Conservation (phyloP, 2,113 vertebrate genomes). For the Drymodes brunneopygia region DNA sequence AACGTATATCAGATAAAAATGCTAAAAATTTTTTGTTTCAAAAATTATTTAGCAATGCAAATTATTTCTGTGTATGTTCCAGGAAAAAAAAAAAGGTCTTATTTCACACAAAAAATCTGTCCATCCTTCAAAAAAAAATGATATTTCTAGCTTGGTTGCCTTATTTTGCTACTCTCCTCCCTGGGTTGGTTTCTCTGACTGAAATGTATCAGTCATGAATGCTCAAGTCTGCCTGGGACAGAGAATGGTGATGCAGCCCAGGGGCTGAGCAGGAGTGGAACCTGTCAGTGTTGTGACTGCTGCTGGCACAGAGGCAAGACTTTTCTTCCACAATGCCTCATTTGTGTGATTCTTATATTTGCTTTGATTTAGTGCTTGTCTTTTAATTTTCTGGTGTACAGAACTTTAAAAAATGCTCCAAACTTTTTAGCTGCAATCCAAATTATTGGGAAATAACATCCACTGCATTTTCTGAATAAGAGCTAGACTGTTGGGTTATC, state of each 20-base stretch:
- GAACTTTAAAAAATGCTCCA: not conserved
- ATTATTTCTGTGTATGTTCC: not conserved
- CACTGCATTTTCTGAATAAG: not conserved
- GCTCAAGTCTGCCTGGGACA: not conserved
- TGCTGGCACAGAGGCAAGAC: not conserved
- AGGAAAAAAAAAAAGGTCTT: not conserved
- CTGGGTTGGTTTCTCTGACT: not conserved
- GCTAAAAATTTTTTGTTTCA: not conserved
- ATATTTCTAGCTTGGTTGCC: not conserved
- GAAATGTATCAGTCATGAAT: fast-evolving
- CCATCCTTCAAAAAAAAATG: not conserved
- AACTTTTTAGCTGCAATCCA: not conserved
- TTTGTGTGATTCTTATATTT: not conserved
- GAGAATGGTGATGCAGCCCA: not conserved
- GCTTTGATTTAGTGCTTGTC: not conserved
- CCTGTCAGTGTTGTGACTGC: not conserved
- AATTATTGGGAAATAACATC: not conserved
- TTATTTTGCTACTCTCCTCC: not conserved
- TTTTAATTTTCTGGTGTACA: not conserved
- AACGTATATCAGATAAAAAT: not conserved
- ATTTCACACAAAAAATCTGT: not conserved
- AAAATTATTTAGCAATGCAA: not conserved
- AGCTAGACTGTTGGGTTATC: not conserved
- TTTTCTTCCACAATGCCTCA: not conserved
- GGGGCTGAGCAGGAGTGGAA: not conserved